Percentiles rank a stretch among this genome's conserved stretches.
phyloP scores from a whole-genome alignment of 2,888 invertebrate genomes.

The Choreutis nemorana region DNA sequence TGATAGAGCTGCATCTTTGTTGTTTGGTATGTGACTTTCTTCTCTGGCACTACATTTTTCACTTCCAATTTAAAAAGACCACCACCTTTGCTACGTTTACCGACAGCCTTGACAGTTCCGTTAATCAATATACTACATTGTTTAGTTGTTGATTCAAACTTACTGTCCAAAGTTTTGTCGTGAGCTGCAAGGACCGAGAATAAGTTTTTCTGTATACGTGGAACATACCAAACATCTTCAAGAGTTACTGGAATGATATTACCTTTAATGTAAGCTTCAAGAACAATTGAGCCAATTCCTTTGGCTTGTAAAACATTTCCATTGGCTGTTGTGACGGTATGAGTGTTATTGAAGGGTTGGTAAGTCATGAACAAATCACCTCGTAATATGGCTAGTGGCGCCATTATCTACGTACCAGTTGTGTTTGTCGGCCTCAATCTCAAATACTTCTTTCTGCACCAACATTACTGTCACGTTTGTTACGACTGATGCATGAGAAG shows the following conservation, averaged over 20 bases:
- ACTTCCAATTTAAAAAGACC: not conserved
- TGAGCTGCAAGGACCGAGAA: not conserved
- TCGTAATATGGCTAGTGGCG: not conserved
- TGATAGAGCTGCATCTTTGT: not conserved
- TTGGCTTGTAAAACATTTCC: not conserved
- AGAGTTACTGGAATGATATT: not conserved
- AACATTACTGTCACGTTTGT: not conserved
- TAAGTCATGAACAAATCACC: not conserved
- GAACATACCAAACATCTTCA: not conserved
- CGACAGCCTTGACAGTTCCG: not conserved
- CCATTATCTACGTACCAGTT: not conserved
- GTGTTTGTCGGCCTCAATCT: not conserved
- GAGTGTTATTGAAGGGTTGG: not conserved
- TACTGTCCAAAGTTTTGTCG: not conserved
- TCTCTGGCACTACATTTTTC: not conserved
- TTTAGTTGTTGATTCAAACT: not conserved
- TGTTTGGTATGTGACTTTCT: not conserved
- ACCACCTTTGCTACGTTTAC: not conserved
- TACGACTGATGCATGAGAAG: not conserved
- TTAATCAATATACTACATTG: not conserved
- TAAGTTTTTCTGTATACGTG: not conserved
- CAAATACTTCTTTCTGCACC: not conserved
- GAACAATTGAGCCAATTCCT: not conserved
- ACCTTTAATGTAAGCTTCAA: not conserved
- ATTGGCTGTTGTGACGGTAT: not conserved